A percentile compares a stretch with the other conserved stretches of the same genome.
Conservation (phyloP, 2,888 invertebrate genomes). For the Chrysotoxum bicinctum region DNA sequence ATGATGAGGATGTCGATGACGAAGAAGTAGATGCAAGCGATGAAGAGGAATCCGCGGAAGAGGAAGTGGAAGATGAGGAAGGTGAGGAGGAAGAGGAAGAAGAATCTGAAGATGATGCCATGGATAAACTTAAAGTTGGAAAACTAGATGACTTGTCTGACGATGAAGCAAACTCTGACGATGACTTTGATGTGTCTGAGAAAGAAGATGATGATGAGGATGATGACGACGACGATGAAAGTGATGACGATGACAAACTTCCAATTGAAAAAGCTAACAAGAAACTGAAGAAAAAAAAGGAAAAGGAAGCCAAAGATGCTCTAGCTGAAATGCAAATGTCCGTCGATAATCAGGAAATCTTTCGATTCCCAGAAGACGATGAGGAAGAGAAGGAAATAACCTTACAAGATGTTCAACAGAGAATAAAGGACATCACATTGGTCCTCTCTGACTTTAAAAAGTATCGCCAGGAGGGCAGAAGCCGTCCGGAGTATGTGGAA, state of each 20-base stretch:
- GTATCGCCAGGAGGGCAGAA: slow-evolving; percentile 86
- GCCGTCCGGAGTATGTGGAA: slow-evolving; percentile 91
- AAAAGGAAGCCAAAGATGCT: slow-evolving; percentile 87
- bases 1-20: slow-evolving; percentile 66
- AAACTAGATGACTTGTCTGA: slow-evolving; percentile 78
- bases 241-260: slow-evolving; percentile 85
- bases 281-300: slow-evolving; percentile 88
- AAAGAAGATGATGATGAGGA: slow-evolving; percentile 79
- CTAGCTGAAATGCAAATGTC: slow-evolving; percentile 92
- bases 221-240: slow-evolving; percentile 78
- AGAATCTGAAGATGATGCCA: slow-evolving; percentile 75
- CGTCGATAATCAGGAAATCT: slow-evolving; percentile 88
- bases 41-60: slow-evolving; percentile 41
- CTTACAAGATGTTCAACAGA: slow-evolving; percentile 92
- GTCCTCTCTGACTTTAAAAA: slow-evolving; percentile 91
- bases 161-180: slow-evolving; percentile 79
- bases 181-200: slow-evolving; percentile 82
- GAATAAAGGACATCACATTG: slow-evolving; percentile 92
- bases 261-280: slow-evolving; percentile 93
- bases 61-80: slow-evolving; percentile 50
- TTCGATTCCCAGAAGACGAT: slow-evolving; percentile 89
- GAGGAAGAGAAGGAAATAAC: slow-evolving; percentile 88
- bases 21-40: slow-evolving; percentile 61
- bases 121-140: slow-evolving; percentile 77
- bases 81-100: slow-evolving; percentile 75